Percentiles rank a stretch among this genome's conserved stretches.
These are phyloP conservation scores for Catotricha subobsoleta DNA, from an alignment of 2,888 invertebrate genomes.

Conservation along the genomic window DNA sequence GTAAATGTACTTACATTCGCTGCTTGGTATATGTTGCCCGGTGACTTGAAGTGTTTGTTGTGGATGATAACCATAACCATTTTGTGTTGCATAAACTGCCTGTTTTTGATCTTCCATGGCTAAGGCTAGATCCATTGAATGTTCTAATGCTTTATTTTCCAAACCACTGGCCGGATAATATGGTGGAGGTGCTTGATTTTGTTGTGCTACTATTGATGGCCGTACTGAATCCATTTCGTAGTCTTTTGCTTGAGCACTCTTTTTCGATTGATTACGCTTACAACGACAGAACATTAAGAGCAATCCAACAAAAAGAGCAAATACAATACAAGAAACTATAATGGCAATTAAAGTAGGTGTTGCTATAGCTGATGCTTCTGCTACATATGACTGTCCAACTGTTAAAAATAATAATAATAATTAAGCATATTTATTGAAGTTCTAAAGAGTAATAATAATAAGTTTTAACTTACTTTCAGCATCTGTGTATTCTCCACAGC, in stretches of 20 bases:
- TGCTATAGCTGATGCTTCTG: conserved; percentile 56
- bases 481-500: conserved; percentile 67
- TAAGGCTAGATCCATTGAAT: conserved; percentile 68
- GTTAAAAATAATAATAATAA: conserved; percentile 15
- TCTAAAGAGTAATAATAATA: too few species aligned
- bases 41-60: conserved; percentile 43
- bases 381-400: conserved; percentile 68
- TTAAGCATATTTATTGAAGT: too few species aligned
- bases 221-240: conserved; percentile 80
- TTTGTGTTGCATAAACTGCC: conserved; percentile 64
- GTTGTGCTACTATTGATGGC: conserved; percentile 69
- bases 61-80: conserved; percentile 71
- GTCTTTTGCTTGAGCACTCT: conserved; percentile 65
- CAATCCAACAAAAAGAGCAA: conserved; percentile 54
- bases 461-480: conserved; percentile 77
- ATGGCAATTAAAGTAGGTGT: conserved; percentile 64
- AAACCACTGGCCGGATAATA: conserved; percentile 75
- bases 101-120: conserved; percentile 75
- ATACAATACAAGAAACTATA: conserved; percentile 63
- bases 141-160: conserved; percentile 83
- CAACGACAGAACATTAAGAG: conserved; percentile 72
- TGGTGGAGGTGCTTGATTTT: conserved; percentile 73
- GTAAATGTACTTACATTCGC: conserved; percentile 57
- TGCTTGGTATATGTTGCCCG: conserved; percentile 38
- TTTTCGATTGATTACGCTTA: conserved; percentile 62